phyloP scores from a whole-genome alignment of 2,113 vertebrate species.

The Pongo abelii region DNA sequence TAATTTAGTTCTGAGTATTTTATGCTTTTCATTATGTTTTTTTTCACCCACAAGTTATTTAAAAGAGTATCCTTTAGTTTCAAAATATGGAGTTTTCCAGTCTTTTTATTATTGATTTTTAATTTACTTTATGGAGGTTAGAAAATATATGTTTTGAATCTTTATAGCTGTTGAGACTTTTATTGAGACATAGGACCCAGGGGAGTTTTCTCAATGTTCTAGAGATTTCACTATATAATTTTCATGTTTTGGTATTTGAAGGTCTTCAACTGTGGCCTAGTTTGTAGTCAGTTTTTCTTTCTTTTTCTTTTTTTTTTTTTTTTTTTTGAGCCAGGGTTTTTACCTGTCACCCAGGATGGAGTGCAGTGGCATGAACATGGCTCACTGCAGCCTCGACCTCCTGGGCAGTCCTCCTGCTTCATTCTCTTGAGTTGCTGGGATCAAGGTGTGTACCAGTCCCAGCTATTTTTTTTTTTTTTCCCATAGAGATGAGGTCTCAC shows the following conservation, averaged over 20 bases:
- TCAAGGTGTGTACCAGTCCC: neutral
- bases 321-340: neutral
- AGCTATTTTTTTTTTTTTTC: neutral
- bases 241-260: neutral
- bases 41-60: neutral
- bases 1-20: neutral
- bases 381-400: neutral
- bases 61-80: neutral
- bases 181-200: fast-evolving
- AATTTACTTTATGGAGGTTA: neutral
- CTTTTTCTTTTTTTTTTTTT: neutral
- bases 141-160: neutral
- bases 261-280: neutral
- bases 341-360: neutral
- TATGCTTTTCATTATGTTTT: neutral
- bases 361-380: neutral
- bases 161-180: neutral
- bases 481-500: neutral
- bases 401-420: neutral
- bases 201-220: neutral
- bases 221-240: neutral
- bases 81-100: neutral
- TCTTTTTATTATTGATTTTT: neutral
- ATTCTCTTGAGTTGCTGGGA: neutral
- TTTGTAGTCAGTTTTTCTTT: neutral